A percentile compares a stretch with the other conserved stretches of the same genome.
phyloP scores from a whole-genome alignment of 2,797 vertebrate species.

The Oryzias dopingdopingensis region DNA sequence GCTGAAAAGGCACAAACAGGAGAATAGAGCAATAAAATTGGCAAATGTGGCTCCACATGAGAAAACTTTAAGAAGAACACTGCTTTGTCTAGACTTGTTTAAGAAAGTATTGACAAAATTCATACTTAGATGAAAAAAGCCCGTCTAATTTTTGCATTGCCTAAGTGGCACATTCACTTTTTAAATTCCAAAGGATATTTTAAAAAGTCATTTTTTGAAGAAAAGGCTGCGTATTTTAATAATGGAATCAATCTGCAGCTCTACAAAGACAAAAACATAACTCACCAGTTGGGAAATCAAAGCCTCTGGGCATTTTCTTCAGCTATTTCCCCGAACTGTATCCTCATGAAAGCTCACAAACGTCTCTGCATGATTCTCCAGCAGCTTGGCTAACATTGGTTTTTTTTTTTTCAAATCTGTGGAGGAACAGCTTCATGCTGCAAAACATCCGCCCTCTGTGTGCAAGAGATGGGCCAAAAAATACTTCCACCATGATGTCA shows the following conservation, averaged over 20 bases:
- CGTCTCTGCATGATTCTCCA: slow-evolving; percentile 38
- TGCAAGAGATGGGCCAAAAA: slow-evolving; percentile 54
- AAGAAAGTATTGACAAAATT: not conserved
- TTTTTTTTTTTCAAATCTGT: slow-evolving; percentile 1
- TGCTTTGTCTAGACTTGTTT: not conserved
- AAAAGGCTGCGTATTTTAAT: slow-evolving; percentile 15
- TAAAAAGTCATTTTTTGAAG: not conserved
- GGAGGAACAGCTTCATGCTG: slow-evolving; percentile 39
- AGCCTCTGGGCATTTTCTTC: slow-evolving; percentile 38
- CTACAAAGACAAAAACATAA: slow-evolving; percentile 19
- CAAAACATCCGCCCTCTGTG: slow-evolving; percentile 69
- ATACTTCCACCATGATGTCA: slow-evolving; percentile 80
- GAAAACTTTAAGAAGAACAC: not conserved
- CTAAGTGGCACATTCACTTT: no score
- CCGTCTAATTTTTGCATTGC: no score
- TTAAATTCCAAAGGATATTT: no score
- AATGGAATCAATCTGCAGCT: slow-evolving; percentile 5
- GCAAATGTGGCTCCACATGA: not conserved
- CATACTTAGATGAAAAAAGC: not conserved
- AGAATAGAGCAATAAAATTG: not conserved
- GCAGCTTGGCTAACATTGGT: not conserved
- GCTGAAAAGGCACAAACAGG: slow-evolving; percentile 60
- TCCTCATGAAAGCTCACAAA: slow-evolving; percentile 20
- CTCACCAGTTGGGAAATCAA: slow-evolving; percentile 56
- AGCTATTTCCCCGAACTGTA: slow-evolving; percentile 9